Conservation (phyloP, 2,797 vertebrate species). For the Sebastes oblongus region DNA sequence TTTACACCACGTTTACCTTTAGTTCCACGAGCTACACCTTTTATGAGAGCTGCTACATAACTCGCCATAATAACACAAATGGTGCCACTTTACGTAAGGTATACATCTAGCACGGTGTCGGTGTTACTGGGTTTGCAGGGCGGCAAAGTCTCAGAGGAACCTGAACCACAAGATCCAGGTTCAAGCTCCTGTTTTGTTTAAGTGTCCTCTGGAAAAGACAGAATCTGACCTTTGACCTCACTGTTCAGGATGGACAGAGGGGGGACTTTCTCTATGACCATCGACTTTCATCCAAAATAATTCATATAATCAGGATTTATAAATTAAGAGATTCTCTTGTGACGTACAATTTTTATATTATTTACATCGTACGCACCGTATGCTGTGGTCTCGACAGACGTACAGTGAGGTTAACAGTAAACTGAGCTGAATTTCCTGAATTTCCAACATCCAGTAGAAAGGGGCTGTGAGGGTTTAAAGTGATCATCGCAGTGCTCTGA, state of each 20-base stretch:
- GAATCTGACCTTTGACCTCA: neutral
- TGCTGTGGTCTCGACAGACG: neutral
- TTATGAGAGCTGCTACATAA: constrained; percentile 36
- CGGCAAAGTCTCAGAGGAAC: neutral
- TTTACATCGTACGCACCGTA: neutral
- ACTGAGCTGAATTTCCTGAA: neutral
- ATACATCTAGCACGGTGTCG: neutral
- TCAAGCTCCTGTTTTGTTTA: neutral
- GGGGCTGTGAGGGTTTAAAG: neutral
- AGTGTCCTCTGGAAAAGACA: neutral
- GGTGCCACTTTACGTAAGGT: neutral
- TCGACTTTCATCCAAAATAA: neutral
- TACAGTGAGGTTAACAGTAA: neutral
- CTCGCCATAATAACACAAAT: neutral
- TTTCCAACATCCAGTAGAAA: neutral
- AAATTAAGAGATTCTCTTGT: neutral
- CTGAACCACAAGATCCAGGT: neutral
- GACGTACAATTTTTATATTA: neutral
- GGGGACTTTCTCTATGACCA: neutral
- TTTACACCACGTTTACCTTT: neutral
- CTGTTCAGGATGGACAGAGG: neutral
- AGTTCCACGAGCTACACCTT: neutral
- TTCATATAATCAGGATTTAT: neutral
- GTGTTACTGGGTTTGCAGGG: neutral
- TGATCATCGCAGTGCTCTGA: neutral